A percentile compares a stretch with the other conserved stretches of the same genome.
These are phyloP conservation scores for Triplophysa dalaica DNA, from an alignment of 2,113 vertebrate species.

Conservation along the genomic window DNA sequence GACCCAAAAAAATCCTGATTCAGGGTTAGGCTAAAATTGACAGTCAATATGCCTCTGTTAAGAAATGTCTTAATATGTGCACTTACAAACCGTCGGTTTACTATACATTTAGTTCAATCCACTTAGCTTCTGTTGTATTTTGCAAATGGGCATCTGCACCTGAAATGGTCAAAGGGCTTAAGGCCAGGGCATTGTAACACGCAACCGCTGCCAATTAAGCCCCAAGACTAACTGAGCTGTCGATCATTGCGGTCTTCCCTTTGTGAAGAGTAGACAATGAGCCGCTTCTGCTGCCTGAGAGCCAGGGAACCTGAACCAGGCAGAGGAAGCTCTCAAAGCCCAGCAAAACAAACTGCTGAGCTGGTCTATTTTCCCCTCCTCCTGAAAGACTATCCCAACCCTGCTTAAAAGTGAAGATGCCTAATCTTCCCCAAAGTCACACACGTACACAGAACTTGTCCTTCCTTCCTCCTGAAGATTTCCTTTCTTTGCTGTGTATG, in stretches of 20 bases:
- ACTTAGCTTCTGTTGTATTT: no score
- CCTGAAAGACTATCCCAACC: constrained; percentile 75
- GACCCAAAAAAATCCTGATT: no score
- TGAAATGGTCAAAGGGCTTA: constrained; percentile 15
- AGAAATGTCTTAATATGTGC: no score
- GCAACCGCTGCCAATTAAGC: constrained; percentile 37
- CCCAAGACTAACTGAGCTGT: constrained; percentile 51
- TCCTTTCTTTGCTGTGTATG: not conserved
- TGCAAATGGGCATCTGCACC: constrained; percentile 10
- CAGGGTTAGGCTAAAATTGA: no score
- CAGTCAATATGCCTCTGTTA: no score
- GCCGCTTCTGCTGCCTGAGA: constrained; percentile 62
- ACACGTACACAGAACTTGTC: constrained; percentile 45
- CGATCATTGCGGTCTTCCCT: constrained; percentile 65
- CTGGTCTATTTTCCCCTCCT: constrained; percentile 67
- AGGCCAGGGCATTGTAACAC: not conserved
- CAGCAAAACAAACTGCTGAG: constrained; percentile 78
- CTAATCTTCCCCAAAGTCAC: constrained; percentile 75
- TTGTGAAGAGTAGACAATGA: constrained; percentile 71
- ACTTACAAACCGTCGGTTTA: no score
- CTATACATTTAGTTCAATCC: no score
- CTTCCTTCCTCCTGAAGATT: constrained; percentile 25
- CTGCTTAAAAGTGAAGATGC: constrained; percentile 75
- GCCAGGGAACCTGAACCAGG: constrained; percentile 76
- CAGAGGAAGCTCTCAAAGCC: constrained; percentile 79